Conservation (phyloP, 2,888 invertebrate species). For the Drymonia ruficornis region DNA sequence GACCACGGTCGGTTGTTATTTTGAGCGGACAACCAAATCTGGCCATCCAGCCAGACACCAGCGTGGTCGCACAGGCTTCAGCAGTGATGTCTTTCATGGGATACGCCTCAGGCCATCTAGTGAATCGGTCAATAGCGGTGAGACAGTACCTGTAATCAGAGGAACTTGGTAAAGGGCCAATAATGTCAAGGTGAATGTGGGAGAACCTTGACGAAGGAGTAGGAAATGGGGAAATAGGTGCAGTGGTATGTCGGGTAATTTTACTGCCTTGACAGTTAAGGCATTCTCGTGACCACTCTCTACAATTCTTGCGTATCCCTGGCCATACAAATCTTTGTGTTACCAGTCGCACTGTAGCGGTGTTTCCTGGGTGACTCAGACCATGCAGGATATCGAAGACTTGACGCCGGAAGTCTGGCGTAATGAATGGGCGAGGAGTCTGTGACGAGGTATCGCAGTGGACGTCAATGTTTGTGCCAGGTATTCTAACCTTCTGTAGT, state of each 20-base stretch:
- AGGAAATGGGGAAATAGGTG: conserved; percentile 5
- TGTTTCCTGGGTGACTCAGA: conserved; percentile 23
- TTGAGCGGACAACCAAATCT: conserved; percentile 35
- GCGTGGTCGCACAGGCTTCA: conserved; percentile 49
- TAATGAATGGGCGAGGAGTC: conserved; percentile 19
- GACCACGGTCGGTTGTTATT: conserved; percentile 57
- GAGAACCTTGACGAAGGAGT: conserved; percentile 13
- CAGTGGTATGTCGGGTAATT: conserved; percentile 28
- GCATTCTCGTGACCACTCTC: conserved; percentile 40
- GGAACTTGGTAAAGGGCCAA: conserved; percentile 24
- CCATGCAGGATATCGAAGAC: conserved; percentile 19
- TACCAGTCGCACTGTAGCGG: conserved; percentile 19
- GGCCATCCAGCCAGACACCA: conserved; percentile 39
- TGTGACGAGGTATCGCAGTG: conserved; percentile 10
- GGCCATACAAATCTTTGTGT: conserved; percentile 32
- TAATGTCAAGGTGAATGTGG: conserved; percentile 26
- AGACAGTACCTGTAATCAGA: conserved; percentile 29
- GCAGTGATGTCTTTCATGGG: conserved; percentile 51
- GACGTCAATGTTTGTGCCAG: conserved; percentile 1
- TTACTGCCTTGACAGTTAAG: conserved; percentile 49
- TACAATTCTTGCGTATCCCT: conserved; percentile 22
- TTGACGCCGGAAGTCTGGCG: conserved; percentile 12
- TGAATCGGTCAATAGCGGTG: conserved; percentile 33
- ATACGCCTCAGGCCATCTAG: conserved; percentile 35
- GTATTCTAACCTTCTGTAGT: conserved; percentile 4